Base-by-base conservation (phyloP, 2,797 vertebrate genomes). In the Chaetodon trifasciatus region DNA sequence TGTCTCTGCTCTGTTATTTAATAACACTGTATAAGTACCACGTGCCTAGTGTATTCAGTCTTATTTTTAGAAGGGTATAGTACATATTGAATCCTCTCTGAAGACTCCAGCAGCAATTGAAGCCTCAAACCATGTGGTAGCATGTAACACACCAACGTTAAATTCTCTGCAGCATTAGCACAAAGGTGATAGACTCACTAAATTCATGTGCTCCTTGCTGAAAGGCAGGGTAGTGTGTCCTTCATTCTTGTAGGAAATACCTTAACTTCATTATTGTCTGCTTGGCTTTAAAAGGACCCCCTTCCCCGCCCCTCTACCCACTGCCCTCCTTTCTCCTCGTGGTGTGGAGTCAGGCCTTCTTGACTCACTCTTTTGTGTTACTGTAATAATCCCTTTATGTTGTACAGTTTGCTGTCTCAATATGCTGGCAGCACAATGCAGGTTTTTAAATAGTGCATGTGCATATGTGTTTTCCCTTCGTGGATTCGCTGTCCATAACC, bases 371-470 rank as follows among this genome's bases (percentile, higher is more conserved):
- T 66, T 85, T 90, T 90, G 85, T 90, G 62, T 56, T 32, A 50
- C 65, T 11, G 47, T 79, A 78, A 82, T 87, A 75, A 79, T 87
- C 65, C 58, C 88, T 94, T 89, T 86, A 78, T 91, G 66, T 76
- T 75, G 76, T 71, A 82, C 69, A 83, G 89, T 94, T 91, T 82
- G 84, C 83, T 73, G 73, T 92, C 52, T 94, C 76, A 88, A 79
- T 90, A 66, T 84, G 82, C 83, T 37, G 66, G 75, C 67, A 52
- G 73, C 76, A 93, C 82, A 93, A 91, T 92, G 74, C 68, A 23
- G 44, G 55, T 88, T 92, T 91, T 84, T 86, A 87, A 93, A 93
- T 86, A 83, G 84, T 82, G 80, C 77, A 72, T 73, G 65, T 89
- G 77, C 77, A 67, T 58, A 84, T 91, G 78, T 49, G 65, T 76